phyloP scores from a whole-genome alignment of 2,113 vertebrate genomes.

The Glaucomys volans region DNA sequence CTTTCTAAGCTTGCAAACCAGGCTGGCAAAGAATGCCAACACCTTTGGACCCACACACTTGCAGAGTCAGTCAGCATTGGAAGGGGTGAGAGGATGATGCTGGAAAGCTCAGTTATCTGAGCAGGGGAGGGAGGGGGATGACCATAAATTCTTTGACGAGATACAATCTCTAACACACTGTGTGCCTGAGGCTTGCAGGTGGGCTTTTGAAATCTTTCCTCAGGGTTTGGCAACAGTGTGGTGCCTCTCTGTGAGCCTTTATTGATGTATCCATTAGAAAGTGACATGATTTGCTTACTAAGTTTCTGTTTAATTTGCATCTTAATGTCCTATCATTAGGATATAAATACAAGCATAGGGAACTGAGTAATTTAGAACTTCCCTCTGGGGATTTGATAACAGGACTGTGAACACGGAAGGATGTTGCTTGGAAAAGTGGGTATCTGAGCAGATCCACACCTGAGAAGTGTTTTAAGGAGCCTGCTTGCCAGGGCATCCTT shows the following conservation, averaged over 20 bases:
- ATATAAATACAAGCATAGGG: conserved; percentile 70
- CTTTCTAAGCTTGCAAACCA: not conserved
- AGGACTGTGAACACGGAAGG: not conserved
- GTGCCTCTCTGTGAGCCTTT: conserved; percentile 8
- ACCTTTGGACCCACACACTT: not conserved
- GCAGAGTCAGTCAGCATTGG: not conserved
- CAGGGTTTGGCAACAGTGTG: not conserved
- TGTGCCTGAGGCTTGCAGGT: conserved; percentile 63
- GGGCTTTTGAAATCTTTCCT: conserved; percentile 52
- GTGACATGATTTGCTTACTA: conserved; percentile 78
- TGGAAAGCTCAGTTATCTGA: not conserved
- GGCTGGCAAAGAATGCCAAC: not conserved
- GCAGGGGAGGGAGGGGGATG: too few relatives aligned
- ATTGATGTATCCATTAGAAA: conserved; percentile 78
- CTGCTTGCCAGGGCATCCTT: not conserved
- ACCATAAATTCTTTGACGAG: conserved; percentile 15
- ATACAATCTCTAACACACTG: conserved; percentile 40
- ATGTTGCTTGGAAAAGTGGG: not conserved
- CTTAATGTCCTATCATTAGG: conserved; percentile 83
- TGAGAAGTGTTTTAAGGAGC: not conserved
- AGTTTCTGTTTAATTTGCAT: conserved; percentile 83
- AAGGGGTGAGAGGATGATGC: not conserved
- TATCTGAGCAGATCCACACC: not conserved
- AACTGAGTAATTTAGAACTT: conserved; percentile 75
- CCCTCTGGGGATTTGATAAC: conserved; percentile 50